phyloP scores from a whole-genome alignment of 2,888 invertebrate species.

The Gastrophysa polygoni region DNA sequence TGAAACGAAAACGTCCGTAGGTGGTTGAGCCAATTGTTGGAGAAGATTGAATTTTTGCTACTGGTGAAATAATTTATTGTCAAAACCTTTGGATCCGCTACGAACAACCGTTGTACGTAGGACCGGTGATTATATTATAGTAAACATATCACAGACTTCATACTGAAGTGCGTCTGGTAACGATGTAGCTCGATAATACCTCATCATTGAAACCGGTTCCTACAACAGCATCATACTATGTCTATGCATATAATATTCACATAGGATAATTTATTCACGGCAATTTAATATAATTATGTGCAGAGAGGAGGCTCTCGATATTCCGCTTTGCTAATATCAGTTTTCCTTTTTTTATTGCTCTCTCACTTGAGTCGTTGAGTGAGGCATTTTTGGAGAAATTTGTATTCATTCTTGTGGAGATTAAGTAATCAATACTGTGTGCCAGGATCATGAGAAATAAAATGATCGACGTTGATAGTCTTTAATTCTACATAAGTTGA shows the following conservation, averaged over 20 bases:
- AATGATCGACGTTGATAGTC: neutral
- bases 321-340: slow-evolving; percentile 15
- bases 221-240: slow-evolving; percentile 23
- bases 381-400: slow-evolving; percentile 5
- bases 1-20: too few relatives aligned
- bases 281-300: slow-evolving; percentile 27
- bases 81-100: slow-evolving; percentile 39
- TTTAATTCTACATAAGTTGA: neutral
- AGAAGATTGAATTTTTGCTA: too few relatives aligned
- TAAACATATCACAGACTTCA: slow-evolving; percentile 12
- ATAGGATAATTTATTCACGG: slow-evolving; percentile 24
- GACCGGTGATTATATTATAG: slow-evolving; percentile 46
- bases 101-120: slow-evolving; percentile 41
- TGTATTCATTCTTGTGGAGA: neutral
- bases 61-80: neutral
- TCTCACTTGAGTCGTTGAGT: neutral
- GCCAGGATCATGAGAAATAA: neutral
- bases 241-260: slow-evolving; percentile 24
- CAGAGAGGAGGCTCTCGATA: slow-evolving; percentile 20
- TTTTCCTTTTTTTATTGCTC: neutral
- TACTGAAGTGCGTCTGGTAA: slow-evolving; percentile 38
- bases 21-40: too few relatives aligned
- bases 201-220: slow-evolving; percentile 45
- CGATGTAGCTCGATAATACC: slow-evolving; percentile 44
- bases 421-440: slow-evolving; percentile 9